These are phyloP conservation scores for Chiroxiphia lanceolata DNA, from an alignment of 2,797 vertebrate genomes.

Conservation along the genomic window DNA sequence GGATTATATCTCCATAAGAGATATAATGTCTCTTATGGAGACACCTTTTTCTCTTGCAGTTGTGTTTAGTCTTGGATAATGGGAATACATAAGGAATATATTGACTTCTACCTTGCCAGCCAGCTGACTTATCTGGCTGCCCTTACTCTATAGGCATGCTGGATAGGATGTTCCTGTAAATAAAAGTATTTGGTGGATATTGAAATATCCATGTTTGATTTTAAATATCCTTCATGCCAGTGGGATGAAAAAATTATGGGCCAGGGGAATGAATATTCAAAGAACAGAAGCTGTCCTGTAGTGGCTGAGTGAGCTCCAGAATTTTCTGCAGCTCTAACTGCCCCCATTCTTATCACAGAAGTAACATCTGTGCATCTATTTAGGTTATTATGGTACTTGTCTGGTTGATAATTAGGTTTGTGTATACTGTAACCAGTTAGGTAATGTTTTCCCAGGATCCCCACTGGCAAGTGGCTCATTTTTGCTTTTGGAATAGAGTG, in stretches of 20 bases:
- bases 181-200: background rate
- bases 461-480: background rate
- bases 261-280: background rate
- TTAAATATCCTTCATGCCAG: background rate
- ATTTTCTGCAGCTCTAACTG: background rate
- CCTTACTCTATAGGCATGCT: background rate
- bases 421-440: background rate
- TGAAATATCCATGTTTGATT: background rate
- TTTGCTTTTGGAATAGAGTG: background rate
- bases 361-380: background rate
- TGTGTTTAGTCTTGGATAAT: background rate
- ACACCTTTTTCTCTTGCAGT: background rate
- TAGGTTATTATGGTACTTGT: background rate
- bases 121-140: background rate
- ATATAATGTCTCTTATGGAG: too few relatives aligned
- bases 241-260: background rate
- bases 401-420: background rate
- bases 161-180: background rate
- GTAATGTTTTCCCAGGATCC: background rate
- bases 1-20: background rate
- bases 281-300: background rate
- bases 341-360: background rate
- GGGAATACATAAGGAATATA: background rate
- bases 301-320: background rate
- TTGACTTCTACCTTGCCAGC: background rate